These are phyloP conservation scores for Archips crataeganus DNA, from an alignment of 2,888 invertebrate species.

Conservation along the genomic window DNA sequence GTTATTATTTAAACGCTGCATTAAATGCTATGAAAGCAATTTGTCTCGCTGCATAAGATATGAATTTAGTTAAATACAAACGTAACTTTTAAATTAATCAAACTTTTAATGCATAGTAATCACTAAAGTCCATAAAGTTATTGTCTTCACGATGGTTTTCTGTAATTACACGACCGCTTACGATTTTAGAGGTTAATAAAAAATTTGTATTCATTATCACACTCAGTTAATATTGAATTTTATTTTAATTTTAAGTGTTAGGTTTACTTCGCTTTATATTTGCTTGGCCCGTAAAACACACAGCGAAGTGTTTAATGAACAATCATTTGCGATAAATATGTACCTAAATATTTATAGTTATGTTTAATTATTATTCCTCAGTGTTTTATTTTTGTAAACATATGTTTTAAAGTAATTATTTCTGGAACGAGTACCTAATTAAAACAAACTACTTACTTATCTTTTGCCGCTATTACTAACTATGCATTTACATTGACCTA, in stretches of 20 bases:
- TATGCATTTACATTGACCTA: too few relatives aligned
- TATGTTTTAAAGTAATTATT: too few relatives aligned
- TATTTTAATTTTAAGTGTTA: slow-evolving; percentile 18
- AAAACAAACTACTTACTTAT: too few relatives aligned
- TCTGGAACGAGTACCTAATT: too few relatives aligned
- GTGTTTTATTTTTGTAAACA: too few relatives aligned
- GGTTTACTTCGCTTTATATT: slow-evolving; percentile 36
- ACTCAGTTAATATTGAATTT: slow-evolving; percentile 26
- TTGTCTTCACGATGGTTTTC: slow-evolving; percentile 2
- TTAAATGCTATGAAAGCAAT: slow-evolving; percentile 37
- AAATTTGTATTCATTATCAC: slow-evolving; percentile 25
- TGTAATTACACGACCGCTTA: neutral
- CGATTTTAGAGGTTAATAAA: slow-evolving; percentile 22
- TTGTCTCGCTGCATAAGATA: slow-evolving; percentile 14
- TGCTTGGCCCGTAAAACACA: slow-evolving; percentile 13
- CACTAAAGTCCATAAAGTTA: neutral
- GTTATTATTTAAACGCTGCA: slow-evolving; percentile 26
- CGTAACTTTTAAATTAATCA: slow-evolving; percentile 5
- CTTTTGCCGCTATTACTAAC: too few relatives aligned
- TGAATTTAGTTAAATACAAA: slow-evolving; percentile 2
- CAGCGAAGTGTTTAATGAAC: slow-evolving; percentile 1
- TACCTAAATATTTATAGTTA: neutral
- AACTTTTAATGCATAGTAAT: slow-evolving; percentile 11
- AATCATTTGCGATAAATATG: slow-evolving; percentile 14
- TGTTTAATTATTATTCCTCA: neutral